These are phyloP conservation scores for Cetoscarus ocellatus DNA, from an alignment of 2,797 vertebrate species.

Conservation along the genomic window DNA sequence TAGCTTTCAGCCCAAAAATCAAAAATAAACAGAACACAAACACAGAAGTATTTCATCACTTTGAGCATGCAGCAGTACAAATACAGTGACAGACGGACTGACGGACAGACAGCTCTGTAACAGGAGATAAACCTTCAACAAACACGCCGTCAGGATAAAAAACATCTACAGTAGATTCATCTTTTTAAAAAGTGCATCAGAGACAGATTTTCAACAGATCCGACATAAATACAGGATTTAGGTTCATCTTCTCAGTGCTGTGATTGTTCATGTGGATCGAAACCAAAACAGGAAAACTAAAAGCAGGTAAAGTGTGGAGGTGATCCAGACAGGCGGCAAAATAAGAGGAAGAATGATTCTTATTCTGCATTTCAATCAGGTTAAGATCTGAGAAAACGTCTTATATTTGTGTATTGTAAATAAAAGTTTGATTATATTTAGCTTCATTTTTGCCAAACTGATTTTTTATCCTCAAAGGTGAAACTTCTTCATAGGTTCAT, in stretches of 20 bases:
- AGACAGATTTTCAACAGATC: slow-evolving; percentile 72
- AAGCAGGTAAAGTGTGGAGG: neutral
- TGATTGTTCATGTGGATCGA: slow-evolving; percentile 52
- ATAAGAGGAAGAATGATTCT: neutral
- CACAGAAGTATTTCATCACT: slow-evolving; percentile 64
- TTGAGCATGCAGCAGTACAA: slow-evolving; percentile 67
- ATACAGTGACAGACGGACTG: slow-evolving; percentile 53
- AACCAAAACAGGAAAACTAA: neutral
- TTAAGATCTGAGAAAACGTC: too few relatives aligned
- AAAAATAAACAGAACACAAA: slow-evolving; percentile 73
- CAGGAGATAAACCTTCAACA: slow-evolving; percentile 66
- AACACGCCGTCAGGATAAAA: slow-evolving; percentile 70
- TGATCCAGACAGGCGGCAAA: neutral
- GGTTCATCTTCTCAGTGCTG: slow-evolving; percentile 47
- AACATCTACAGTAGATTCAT: slow-evolving; percentile 65
- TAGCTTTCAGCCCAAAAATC: slow-evolving; percentile 44
- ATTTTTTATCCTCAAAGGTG: too few relatives aligned
- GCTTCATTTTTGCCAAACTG: too few relatives aligned
- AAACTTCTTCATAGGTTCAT: too few relatives aligned
- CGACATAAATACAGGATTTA: slow-evolving; percentile 72
- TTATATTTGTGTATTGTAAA: too few relatives aligned
- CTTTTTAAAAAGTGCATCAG: slow-evolving; percentile 89
- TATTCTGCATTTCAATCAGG: neutral
- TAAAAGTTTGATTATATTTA: too few relatives aligned
- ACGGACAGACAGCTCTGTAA: slow-evolving; percentile 11